Evolutionary conservation across 2,113 vertebrate species (phyloP), one percentile per base, ranked within the genome.

Genomic region (Alethe castanea): DNA sequence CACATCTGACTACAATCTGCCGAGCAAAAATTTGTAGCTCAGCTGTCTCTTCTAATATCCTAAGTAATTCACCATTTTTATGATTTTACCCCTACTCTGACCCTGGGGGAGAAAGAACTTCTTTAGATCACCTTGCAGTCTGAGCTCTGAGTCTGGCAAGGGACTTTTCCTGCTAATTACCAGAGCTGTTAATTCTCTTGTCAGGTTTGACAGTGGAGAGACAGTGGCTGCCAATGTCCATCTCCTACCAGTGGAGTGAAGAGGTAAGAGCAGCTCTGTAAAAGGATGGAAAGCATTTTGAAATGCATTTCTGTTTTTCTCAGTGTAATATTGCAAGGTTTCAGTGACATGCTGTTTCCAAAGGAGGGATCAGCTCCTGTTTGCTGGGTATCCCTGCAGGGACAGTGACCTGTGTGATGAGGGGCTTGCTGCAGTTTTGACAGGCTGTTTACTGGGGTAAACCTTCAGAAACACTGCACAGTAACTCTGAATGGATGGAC

Each of bases 61-160:
- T 88, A 53, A 93, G 72, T 60, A 95, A 84, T 94, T 88, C 48
- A 65, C 52, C 48, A 74, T 90, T 94, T 93, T 95, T 97, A 94
- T 81, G 56, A 81, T 79, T 90, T 94, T 90, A 71, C 19, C 31
- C 69, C 57, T 84, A 45, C 25, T 12, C 52, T 96, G 92, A 93
- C 81, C 84, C 35, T 48, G 25, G 23, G 20, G 29, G 17, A 2
- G 8, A 47, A 56, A 61, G 38, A 57, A 72, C 18, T 44, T 45
- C 56, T 40, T 24, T 81, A 90, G 80, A 93, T 90, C 64, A 74
- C 69, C 62, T 88, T 74, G 35, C 29, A 77, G 67, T 57, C 65
- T 78, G 79, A 87, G 64, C 23, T 80, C 60, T 60, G 47, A 61
- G 67, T 74, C 47, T 90, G 77, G 25, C 15, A 50, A 65, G 38